Evolutionary conservation across 2,888 invertebrate species (phyloP).

Genomic region (Pasiphila rectangulata): DNA sequence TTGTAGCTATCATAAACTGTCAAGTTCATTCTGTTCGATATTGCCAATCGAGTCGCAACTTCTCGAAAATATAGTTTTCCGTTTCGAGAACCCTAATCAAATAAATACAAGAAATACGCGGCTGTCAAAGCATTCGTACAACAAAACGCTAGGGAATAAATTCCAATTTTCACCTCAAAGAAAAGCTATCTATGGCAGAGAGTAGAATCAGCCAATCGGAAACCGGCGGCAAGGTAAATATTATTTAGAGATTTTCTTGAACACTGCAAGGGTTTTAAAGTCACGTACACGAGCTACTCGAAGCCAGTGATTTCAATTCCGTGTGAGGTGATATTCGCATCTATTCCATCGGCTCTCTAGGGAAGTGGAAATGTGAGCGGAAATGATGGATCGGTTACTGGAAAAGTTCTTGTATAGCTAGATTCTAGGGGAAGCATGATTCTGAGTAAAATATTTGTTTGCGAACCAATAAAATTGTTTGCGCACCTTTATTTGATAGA

Average conservation of each 20-base stretch:
- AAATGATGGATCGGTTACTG: constrained; percentile 32
- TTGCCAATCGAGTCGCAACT: constrained; percentile 20
- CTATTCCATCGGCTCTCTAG: constrained; percentile 45
- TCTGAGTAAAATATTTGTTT: constrained; percentile 5
- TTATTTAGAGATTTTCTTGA: constrained; percentile 63
- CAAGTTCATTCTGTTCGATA: constrained; percentile 19
- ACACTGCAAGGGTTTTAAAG: constrained; percentile 63
- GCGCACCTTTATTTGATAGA: no score
- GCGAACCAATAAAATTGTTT: no score
- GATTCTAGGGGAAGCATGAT: constrained; percentile 3
- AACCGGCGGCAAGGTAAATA: constrained; percentile 62
- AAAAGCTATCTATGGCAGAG: constrained; percentile 49
- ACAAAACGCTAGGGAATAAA: constrained; percentile 57
- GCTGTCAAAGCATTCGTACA: constrained; percentile 36
- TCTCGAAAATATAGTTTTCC: constrained; percentile 24
- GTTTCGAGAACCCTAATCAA: constrained; percentile 30
- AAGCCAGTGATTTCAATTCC: constrained; percentile 69
- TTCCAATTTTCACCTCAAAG: constrained; percentile 66
- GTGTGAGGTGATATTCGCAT: constrained; percentile 51
- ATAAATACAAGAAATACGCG: constrained; percentile 33
- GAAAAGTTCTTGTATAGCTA: constrained; percentile 13
- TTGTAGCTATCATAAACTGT: constrained; percentile 16
- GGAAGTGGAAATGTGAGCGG: constrained; percentile 44
- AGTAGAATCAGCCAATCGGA: constrained; percentile 49
- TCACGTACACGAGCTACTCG: constrained; percentile 52